phyloP scores from a whole-genome alignment of 2,113 vertebrate species.

The Channa maculata region DNA sequence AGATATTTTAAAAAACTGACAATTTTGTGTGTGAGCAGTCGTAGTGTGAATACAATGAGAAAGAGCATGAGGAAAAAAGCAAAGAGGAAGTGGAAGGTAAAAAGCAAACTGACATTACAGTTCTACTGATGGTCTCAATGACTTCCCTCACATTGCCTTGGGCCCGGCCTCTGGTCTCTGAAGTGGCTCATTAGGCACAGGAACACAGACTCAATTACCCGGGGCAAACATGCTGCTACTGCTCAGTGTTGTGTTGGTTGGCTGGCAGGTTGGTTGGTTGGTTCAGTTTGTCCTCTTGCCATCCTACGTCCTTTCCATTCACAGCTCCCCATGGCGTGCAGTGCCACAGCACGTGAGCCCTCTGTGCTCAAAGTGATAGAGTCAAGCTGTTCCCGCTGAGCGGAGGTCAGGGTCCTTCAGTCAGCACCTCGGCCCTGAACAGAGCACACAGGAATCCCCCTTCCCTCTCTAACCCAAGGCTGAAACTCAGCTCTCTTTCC shows the following conservation, averaged over 20 bases:
- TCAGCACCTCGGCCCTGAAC: constrained; percentile 85
- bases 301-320: background rate
- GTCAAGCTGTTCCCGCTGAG: constrained; percentile 83
- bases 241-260: constrained; percentile 57
- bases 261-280: constrained; percentile 36
- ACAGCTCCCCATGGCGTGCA: constrained; percentile 48
- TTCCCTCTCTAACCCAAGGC: constrained; percentile 52
- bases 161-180: constrained; percentile 64
- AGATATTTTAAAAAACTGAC: background rate
- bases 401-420: constrained; percentile 85
- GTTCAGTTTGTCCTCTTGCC: constrained; percentile 29
- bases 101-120: constrained; percentile 77
- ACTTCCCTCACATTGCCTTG: constrained; percentile 69
- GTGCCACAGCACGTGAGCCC: constrained; percentile 69
- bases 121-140: constrained; percentile 66
- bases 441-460: constrained; percentile 83
- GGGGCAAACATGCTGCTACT: constrained; percentile 52
- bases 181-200: constrained; percentile 73
- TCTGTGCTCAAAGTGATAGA: constrained; percentile 77
- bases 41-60: constrained; percentile 14
- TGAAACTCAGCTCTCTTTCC: constrained; percentile 59
- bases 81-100: constrained; percentile 49
- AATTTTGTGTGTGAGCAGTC: constrained; percentile 27
- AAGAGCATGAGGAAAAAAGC: constrained; percentile 22
- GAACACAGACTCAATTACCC: constrained; percentile 68